These are phyloP conservation scores for Trachymyrmex cornetzi DNA, from an alignment of 1,140 invertebrate species.

Conservation along the genomic window DNA sequence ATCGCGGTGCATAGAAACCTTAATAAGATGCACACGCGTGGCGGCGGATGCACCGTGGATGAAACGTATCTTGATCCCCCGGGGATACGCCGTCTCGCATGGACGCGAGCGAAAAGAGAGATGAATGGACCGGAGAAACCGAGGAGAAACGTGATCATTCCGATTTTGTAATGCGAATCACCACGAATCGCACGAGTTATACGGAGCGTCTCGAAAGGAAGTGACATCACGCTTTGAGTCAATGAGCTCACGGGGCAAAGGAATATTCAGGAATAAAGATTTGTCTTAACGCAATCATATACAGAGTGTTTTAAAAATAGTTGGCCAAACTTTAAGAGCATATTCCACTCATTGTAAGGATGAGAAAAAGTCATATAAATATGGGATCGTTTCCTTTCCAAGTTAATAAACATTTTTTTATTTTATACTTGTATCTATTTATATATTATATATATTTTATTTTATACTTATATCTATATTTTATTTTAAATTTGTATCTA, in stretches of 20 bases:
- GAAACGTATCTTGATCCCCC: constrained; percentile 61
- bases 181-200: constrained; percentile 22
- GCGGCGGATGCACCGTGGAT: constrained; percentile 18
- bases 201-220: constrained; percentile 15
- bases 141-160: constrained; percentile 51
- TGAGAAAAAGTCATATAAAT: no score
- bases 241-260: neutral
- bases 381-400: no score
- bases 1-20: constrained; percentile 29
- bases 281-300: neutral
- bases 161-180: constrained; percentile 43
- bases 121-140: constrained; percentile 68
- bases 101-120: constrained; percentile 40
- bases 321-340: no score
- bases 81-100: constrained; percentile 41
- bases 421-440: no score
- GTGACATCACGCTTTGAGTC: constrained; percentile 26
- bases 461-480: no score
- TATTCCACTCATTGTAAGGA: no score
- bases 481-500: no score
- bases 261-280: constrained; percentile 14
- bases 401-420: no score
- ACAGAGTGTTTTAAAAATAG: no score
- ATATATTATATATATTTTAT: no score
- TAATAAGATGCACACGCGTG: constrained; percentile 55